Conservation (phyloP, 2,888 invertebrate species). For the Hoplodrina ambigua region DNA sequence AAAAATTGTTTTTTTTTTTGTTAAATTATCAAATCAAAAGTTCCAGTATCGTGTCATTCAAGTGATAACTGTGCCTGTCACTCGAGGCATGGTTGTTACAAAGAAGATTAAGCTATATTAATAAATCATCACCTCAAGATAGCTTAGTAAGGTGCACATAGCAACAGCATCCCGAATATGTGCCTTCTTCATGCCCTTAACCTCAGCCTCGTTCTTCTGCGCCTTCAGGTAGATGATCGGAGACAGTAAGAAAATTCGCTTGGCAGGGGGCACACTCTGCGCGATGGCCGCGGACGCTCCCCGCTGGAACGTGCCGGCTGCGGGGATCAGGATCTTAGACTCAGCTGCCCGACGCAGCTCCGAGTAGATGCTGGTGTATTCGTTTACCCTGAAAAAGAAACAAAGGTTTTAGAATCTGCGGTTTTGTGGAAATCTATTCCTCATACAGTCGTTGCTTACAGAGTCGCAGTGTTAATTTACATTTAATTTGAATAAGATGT, state of each 20-base stretch:
- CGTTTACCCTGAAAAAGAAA: conserved; percentile 89
- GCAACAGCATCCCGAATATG: conserved; percentile 97
- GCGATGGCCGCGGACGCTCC: conserved; percentile 94
- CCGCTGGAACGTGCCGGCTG: conserved; percentile 92
- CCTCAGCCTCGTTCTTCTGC: conserved; percentile 95
- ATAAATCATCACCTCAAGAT: conserved; percentile 74
- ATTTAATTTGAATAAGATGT: too few species aligned
- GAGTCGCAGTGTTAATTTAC: too few species aligned
- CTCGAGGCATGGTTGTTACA: neutral
- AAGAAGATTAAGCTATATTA: too few species aligned
- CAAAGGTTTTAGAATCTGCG: neutral
- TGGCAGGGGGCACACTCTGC: conserved; percentile 90
- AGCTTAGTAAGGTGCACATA: conserved; percentile 95
- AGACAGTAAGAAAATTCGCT: conserved; percentile 92
- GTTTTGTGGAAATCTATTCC: too few species aligned
- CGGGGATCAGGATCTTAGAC: conserved; percentile 92
- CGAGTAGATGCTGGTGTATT: conserved; percentile 93
- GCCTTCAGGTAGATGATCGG: conserved; percentile 97
- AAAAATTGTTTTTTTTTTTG: too few species aligned
- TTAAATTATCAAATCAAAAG: too few species aligned
- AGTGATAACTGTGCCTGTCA: too few species aligned
- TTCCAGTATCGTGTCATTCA: too few species aligned
- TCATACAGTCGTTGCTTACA: too few species aligned
- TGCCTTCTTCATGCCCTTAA: conserved; percentile 95
- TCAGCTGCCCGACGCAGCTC: conserved; percentile 92